Percentiles rank a stretch among this genome's conserved stretches.
Conservation (phyloP, 1,140 invertebrate genomes). For the Ganaspis sp. region DNA sequence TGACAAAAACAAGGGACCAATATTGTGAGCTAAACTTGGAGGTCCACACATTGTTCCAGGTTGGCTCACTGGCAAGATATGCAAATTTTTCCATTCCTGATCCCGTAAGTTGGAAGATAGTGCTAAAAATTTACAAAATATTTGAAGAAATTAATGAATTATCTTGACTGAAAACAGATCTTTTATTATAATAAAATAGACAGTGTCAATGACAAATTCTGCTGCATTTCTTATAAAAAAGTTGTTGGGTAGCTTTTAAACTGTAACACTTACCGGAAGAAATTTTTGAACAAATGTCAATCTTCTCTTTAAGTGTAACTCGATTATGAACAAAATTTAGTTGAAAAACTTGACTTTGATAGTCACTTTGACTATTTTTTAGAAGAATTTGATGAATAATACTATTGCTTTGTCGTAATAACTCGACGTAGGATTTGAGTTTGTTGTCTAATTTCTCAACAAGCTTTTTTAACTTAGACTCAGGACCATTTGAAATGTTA, state of each 20-base stretch:
- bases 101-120: slow-evolving; percentile 61
- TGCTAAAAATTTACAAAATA: slow-evolving; percentile 48
- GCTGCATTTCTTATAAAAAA: no score
- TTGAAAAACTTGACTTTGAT: slow-evolving; percentile 44
- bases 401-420: slow-evolving; percentile 61
- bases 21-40: slow-evolving; percentile 67
- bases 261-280: slow-evolving; percentile 56
- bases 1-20: slow-evolving; percentile 69
- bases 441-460: slow-evolving; percentile 66
- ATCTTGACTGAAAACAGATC: no score
- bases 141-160: slow-evolving; percentile 9
- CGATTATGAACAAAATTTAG: slow-evolving; percentile 51
- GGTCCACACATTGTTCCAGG: slow-evolving; percentile 71
- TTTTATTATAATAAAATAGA: slow-evolving; percentile 31
- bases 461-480: slow-evolving; percentile 56
- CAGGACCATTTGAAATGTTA: slow-evolving; percentile 57
- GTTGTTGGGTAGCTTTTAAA: no score
- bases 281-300: slow-evolving; percentile 68
- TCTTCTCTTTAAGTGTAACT: slow-evolving; percentile 6
- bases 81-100: slow-evolving; percentile 70
- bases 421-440: slow-evolving; percentile 59
- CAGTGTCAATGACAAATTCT: no score
- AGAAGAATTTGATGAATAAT: slow-evolving; percentile 63
- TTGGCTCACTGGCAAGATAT: slow-evolving; percentile 66
- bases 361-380: slow-evolving; percentile 52